A percentile compares a stretch with the other conserved stretches of the same genome.
Conservation (phyloP, 2,113 vertebrate genomes). For the Glaucomys volans region DNA sequence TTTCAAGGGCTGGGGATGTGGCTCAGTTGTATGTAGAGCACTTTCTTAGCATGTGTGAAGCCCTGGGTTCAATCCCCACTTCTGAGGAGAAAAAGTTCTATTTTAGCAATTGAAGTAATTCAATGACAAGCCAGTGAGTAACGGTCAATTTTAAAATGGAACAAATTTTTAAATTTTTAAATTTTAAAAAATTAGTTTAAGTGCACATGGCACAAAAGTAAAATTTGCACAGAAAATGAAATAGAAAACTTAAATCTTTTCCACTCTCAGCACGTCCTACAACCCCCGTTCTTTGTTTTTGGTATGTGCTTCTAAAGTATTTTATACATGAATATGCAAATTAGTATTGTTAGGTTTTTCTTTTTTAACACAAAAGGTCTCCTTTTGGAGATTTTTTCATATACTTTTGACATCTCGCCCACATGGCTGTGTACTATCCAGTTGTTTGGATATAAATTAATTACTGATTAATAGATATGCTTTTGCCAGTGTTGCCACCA, state of each 20-base stretch:
- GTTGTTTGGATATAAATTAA: accelerated
- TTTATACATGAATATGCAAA: not conserved
- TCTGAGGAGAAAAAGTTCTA: not conserved
- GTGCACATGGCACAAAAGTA: not conserved
- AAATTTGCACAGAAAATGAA: not conserved
- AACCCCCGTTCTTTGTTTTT: not conserved
- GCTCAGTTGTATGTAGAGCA: not conserved
- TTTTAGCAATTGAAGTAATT: not conserved
- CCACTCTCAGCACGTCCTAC: too few species aligned
- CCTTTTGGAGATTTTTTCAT: not conserved
- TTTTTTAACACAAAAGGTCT: not conserved
- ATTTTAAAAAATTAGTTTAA: not conserved
- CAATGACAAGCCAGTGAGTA: not conserved
- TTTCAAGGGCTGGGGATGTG: not conserved
- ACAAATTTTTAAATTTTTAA: not conserved
- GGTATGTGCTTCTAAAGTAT: not conserved
- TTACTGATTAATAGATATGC: accelerated
- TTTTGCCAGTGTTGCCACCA: not conserved
- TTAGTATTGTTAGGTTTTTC: not conserved
- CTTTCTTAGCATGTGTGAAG: too few species aligned
- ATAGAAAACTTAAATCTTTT: not conserved
- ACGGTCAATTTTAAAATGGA: not conserved
- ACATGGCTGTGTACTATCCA: accelerated
- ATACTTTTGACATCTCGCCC: accelerated
- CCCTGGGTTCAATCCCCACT: not conserved